phyloP scores from a whole-genome alignment of 1,140 invertebrate species.

The Bombus difficillimus region DNA sequence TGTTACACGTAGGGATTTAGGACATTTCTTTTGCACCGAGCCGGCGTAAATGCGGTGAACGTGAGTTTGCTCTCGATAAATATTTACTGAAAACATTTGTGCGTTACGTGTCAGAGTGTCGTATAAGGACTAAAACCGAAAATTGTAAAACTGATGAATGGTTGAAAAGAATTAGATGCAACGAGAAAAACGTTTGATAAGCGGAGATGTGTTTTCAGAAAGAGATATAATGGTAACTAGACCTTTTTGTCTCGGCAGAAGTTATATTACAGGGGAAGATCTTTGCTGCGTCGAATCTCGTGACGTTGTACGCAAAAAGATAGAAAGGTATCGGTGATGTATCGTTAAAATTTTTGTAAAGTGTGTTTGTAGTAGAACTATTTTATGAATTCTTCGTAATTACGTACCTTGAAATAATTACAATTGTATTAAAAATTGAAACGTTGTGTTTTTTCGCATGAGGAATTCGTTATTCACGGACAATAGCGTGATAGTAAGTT shows the following conservation, averaged over 20 bases:
- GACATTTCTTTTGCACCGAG: not conserved
- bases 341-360: not conserved
- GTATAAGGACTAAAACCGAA: not conserved
- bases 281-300: not conserved
- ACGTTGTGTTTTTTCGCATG: not conserved
- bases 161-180: not conserved
- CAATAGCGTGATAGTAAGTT: not conserved
- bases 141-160: not conserved
- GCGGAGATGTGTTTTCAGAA: not conserved
- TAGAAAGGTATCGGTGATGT: not conserved
- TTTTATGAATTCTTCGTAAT: not conserved
- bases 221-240: not conserved
- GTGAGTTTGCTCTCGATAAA: slow-evolving; percentile 3
- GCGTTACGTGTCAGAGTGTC: not conserved
- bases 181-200: not conserved
- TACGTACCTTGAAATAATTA: not conserved
- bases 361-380: not conserved
- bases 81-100: not conserved
- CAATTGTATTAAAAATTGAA: not conserved
- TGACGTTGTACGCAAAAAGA: not conserved
- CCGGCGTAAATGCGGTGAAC: not conserved
- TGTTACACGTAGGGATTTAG: slow-evolving; percentile 4
- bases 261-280: not conserved
- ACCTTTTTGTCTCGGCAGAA: too few species aligned
- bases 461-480: not conserved